Percentiles rank a stretch among this genome's conserved stretches.
Evolutionary conservation across 2,888 invertebrate genomes (phyloP).

Genomic region (Pterobdella sp.): DNA sequence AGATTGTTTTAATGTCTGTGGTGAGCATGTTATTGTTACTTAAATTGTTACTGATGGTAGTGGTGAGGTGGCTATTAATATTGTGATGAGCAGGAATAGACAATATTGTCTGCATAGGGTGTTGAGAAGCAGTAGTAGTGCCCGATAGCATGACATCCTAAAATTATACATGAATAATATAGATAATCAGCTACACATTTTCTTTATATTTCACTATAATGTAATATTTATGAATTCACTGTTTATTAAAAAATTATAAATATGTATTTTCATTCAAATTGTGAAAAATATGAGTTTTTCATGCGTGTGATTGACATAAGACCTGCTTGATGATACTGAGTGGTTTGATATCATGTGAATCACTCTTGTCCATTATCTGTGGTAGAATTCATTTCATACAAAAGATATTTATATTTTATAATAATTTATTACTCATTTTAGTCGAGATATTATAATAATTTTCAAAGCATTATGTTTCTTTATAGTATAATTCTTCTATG

Average conservation of each 20-base stretch:
- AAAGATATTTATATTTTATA: too few species aligned
- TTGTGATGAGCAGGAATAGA: conserved; percentile 32
- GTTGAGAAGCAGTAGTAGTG: conserved; percentile 48
- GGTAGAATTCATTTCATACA: too few species aligned
- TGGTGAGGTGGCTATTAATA: background rate
- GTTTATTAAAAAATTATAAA: background rate
- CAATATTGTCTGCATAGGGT: conserved; percentile 48
- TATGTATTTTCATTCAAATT: background rate
- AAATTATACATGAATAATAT: background rate
- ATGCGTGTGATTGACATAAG: background rate
- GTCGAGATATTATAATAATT: too few species aligned
- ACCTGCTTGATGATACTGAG: conserved; percentile 14
- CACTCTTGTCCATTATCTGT: conserved; percentile 8
- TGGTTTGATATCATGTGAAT: background rate
- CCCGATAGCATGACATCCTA: conserved; percentile 52
- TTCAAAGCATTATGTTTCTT: too few species aligned
- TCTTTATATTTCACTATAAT: too few species aligned
- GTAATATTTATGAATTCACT: too few species aligned
- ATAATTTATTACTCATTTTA: too few species aligned
- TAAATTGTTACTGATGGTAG: background rate
- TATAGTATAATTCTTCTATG: too few species aligned
- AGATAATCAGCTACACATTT: too few species aligned
- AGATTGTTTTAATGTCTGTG: background rate
- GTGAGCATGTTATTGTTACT: background rate
- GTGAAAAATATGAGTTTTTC: background rate